Evolutionary conservation across 2,888 invertebrate genomes (phyloP).

Genomic region (Congeria kusceri): DNA sequence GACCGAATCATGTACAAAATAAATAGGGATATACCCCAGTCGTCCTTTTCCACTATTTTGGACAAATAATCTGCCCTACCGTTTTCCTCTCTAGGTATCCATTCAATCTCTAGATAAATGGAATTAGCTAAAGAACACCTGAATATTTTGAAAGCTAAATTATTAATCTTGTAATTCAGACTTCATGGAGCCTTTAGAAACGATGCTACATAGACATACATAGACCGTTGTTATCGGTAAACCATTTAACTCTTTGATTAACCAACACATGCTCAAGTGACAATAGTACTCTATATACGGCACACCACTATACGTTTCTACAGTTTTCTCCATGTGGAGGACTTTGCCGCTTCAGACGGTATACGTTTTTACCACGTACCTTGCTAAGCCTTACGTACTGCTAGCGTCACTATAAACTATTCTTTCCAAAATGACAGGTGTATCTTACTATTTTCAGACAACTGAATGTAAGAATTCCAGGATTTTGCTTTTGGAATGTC

Average conservation of each 20-base stretch:
- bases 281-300: conserved; percentile 22
- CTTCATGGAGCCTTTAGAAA: conserved; percentile 32
- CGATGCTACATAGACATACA: conserved; percentile 28
- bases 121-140: conserved; percentile 1
- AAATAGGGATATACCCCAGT: conserved; percentile 19
- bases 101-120: conserved; percentile 32
- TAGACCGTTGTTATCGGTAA: conserved; percentile 33
- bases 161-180: conserved; percentile 36
- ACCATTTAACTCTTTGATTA: conserved; percentile 33
- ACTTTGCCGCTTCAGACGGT: background rate
- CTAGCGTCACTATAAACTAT: conserved; percentile 33
- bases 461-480: conserved; percentile 38
- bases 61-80: conserved; percentile 19
- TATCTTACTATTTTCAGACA: conserved; percentile 13
- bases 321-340: conserved; percentile 45
- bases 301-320: too few relatives aligned
- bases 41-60: conserved; percentile 32
- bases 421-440: conserved; percentile 28
- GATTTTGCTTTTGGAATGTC: background rate
- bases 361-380: conserved; percentile 21
- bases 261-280: conserved; percentile 2
- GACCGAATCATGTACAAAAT: conserved; percentile 14
- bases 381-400: conserved; percentile 21
- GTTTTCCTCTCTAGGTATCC: conserved; percentile 21
- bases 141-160: conserved; percentile 26